Percentiles rank a stretch among this genome's conserved stretches.
phyloP scores from a whole-genome alignment of 1,140 invertebrate species.

The Drosophila neocordata region DNA sequence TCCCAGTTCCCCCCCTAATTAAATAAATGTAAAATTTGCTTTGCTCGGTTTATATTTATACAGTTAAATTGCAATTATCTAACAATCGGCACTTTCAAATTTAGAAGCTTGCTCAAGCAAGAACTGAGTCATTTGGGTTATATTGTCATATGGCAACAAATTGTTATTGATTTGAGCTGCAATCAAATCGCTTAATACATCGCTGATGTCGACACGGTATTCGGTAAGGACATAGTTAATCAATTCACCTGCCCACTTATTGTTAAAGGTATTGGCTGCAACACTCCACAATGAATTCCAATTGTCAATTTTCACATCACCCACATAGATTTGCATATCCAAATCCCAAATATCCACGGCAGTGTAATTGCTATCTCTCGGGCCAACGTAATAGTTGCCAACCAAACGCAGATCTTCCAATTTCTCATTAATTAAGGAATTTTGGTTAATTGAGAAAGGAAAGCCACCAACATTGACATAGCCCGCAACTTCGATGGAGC shows the following conservation, averaged over 20 bases:
- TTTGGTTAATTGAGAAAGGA: constrained; percentile 32
- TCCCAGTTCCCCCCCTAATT: too few relatives aligned
- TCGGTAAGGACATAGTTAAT: constrained; percentile 30
- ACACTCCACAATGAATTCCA: constrained; percentile 64
- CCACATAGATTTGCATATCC: constrained; percentile 53
- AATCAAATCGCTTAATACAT: constrained; percentile 30
- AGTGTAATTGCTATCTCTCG: constrained; percentile 31
- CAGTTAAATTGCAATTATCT: neutral
- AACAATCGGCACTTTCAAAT: constrained; percentile 21
- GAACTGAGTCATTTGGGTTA: constrained; percentile 48
- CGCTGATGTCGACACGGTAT: constrained; percentile 35
- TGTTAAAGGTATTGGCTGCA: constrained; percentile 55
- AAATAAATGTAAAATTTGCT: neutral
- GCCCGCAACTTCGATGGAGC: constrained; percentile 45
- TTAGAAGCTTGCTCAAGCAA: constrained; percentile 1
- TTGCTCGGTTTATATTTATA: constrained; percentile 13
- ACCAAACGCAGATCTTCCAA: constrained; percentile 59
- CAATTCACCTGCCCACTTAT: constrained; percentile 19
- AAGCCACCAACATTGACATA: constrained; percentile 41
- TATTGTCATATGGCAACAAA: constrained; percentile 30
- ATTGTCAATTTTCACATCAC: constrained; percentile 46
- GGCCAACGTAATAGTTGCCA: constrained; percentile 48
- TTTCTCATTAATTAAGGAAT: constrained; percentile 51
- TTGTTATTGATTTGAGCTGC: constrained; percentile 46
- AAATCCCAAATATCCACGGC: constrained; percentile 48